Percentiles rank a stretch among this genome's conserved stretches.
These are phyloP conservation scores for Drosophila nebulosa DNA, from an alignment of 1,140 invertebrate genomes.

Conservation along the genomic window DNA sequence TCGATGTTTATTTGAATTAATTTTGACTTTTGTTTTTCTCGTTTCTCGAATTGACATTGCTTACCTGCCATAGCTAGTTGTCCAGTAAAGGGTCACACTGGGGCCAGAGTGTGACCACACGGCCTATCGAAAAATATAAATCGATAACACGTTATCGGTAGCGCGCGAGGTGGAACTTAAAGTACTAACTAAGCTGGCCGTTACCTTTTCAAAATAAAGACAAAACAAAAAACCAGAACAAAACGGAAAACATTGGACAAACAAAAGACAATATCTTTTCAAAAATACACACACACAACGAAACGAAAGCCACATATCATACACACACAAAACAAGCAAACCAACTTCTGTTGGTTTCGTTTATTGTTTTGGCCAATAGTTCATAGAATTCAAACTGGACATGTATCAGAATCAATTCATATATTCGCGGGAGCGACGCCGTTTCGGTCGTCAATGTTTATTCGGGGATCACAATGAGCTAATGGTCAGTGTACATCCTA, in stretches of 20 bases:
- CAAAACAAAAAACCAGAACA: neutral
- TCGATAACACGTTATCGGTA: neutral
- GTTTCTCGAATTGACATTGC: neutral
- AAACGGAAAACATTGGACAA: no score
- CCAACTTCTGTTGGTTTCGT: no score
- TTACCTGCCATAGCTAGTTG: neutral
- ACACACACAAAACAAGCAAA: no score
- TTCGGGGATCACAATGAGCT: conserved; percentile 89
- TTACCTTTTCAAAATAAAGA: neutral
- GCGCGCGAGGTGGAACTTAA: no score
- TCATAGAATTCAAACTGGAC: no score
- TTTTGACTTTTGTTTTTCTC: neutral
- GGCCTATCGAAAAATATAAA: neutral
- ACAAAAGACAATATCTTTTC: neutral
- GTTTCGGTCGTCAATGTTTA: conserved; percentile 87
- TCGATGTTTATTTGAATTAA: neutral
- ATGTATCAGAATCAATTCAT: conserved; percentile 62
- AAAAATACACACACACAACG: no score
- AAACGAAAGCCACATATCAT: neutral
- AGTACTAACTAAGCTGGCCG: neutral
- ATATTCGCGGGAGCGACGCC: conserved; percentile 83
- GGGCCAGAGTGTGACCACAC: no score
- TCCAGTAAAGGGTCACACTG: neutral
- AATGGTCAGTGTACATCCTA: conserved; percentile 86
- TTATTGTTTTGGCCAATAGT: no score